These are phyloP conservation scores for Potamilus streckersoni DNA, from an alignment of 1,140 invertebrate genomes.

Conservation along the genomic window DNA sequence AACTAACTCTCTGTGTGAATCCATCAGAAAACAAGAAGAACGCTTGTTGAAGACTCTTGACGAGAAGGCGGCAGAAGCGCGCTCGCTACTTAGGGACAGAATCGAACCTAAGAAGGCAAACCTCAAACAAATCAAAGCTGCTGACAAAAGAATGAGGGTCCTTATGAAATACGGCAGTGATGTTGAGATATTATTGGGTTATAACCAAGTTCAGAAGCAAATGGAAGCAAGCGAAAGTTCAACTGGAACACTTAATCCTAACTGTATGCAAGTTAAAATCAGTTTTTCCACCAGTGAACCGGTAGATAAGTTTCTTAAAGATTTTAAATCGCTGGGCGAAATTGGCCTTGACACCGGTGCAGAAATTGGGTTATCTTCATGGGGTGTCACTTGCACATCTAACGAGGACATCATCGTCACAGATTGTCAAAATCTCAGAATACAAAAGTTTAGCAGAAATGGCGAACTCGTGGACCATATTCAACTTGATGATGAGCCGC, in stretches of 20 bases:
- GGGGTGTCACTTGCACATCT: conserved; percentile 56
- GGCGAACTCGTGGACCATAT: conserved; percentile 59
- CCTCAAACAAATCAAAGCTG: conserved; percentile 39
- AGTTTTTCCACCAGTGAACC: conserved; percentile 45
- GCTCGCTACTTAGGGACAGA: conserved; percentile 25
- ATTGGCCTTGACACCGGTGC: conserved; percentile 44
- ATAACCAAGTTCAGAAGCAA: conserved; percentile 42
- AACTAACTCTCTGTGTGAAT: conserved; percentile 37
- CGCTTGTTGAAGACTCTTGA: conserved; percentile 41
- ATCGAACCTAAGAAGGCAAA: conserved; percentile 36
- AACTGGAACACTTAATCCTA: conserved; percentile 33
- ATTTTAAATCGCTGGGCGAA: conserved; percentile 47
- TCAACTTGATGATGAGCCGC: conserved; percentile 55
- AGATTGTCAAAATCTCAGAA: conserved; percentile 53
- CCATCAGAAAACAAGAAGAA: conserved; percentile 43
- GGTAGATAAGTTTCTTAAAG: conserved; percentile 40
- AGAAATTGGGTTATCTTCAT: conserved; percentile 47
- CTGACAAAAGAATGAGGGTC: conserved; percentile 45
- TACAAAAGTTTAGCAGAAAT: conserved; percentile 57
- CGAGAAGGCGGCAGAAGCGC: conserved; percentile 29
- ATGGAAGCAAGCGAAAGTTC: conserved; percentile 43
- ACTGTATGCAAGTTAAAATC: conserved; percentile 39
- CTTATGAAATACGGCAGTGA: conserved; percentile 55
- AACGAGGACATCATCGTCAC: conserved; percentile 57
- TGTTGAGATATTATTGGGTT: conserved; percentile 52